phyloP scores from a whole-genome alignment of 2,888 invertebrate genomes.

The Chymomyza caudatula region DNA sequence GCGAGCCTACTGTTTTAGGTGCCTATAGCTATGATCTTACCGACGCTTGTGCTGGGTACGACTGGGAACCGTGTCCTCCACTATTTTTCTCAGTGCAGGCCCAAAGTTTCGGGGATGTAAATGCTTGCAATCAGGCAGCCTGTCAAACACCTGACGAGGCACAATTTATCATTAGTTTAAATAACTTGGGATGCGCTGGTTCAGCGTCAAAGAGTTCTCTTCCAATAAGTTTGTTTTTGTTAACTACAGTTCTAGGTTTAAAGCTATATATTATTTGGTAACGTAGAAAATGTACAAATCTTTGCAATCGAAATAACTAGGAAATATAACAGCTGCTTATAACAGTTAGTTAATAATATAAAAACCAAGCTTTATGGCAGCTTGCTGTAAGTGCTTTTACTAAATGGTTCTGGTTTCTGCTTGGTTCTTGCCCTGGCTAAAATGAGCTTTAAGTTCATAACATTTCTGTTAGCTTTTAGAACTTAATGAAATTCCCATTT shows the following conservation, averaged over 20 bases:
- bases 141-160: slow-evolving; percentile 85
- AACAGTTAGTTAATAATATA: background rate
- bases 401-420: background rate
- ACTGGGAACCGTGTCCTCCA: slow-evolving; percentile 82
- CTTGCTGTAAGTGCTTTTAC: background rate
- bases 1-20: slow-evolving; percentile 80
- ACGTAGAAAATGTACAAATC: background rate
- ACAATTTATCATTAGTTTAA: slow-evolving; percentile 82
- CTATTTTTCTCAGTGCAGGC: slow-evolving; percentile 84
- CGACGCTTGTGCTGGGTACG: slow-evolving; percentile 80
- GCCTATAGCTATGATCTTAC: slow-evolving; percentile 80
- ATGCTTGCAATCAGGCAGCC: slow-evolving; percentile 80
- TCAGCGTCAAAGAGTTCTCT: background rate
- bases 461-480: background rate
- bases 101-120: slow-evolving; percentile 59
- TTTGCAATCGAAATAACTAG: background rate
- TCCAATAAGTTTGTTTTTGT: background rate
- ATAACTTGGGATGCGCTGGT: slow-evolving; percentile 84
- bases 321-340: background rate
- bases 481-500: too few relatives aligned
- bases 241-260: too few relatives aligned
- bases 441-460: background rate
- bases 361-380: background rate
- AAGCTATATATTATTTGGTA: too few relatives aligned
- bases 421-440: background rate